These are phyloP conservation scores for Macropus fuliginosus DNA, from an alignment of 2,797 vertebrate genomes.

Conservation along the genomic window DNA sequence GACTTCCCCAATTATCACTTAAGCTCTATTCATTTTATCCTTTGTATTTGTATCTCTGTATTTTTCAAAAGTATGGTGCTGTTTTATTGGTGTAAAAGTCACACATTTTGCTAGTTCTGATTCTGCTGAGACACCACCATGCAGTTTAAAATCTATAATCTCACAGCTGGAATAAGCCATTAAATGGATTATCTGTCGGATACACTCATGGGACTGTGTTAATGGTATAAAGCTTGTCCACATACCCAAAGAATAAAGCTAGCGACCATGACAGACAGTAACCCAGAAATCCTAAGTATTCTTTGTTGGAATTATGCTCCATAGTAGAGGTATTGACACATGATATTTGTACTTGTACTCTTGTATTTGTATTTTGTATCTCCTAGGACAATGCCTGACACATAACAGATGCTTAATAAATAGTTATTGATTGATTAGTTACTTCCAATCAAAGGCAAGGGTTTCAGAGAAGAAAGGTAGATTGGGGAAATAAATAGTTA, in stretches of 20 bases:
- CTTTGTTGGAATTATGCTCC: slow-evolving; percentile 66
- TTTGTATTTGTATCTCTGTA: too few relatives aligned
- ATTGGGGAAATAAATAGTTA: not conserved
- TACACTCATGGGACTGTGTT: slow-evolving; percentile 87
- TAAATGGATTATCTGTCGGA: slow-evolving; percentile 96
- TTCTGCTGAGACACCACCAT: slow-evolving; percentile 86
- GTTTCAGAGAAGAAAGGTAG: too few relatives aligned
- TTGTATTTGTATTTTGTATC: not conserved
- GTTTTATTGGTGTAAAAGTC: slow-evolving; percentile 99
- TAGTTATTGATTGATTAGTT: too few relatives aligned
- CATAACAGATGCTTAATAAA: too few relatives aligned
- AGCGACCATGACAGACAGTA: slow-evolving; percentile 81
- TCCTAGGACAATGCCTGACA: not conserved
- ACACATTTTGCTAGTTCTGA: slow-evolving; percentile 96
- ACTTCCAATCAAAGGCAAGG: too few relatives aligned
- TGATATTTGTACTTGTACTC: slow-evolving; percentile 60
- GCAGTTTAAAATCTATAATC: slow-evolving; percentile 98
- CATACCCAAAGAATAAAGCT: slow-evolving; percentile 88
- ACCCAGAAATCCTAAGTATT: slow-evolving; percentile 71
- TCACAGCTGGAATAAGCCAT: slow-evolving; percentile 97
- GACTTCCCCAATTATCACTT: too few relatives aligned
- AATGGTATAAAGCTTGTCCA: slow-evolving; percentile 87
- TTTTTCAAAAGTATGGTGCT: slow-evolving; percentile 94
- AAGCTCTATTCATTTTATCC: too few relatives aligned
- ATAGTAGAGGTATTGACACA: slow-evolving; percentile 77